phyloP scores from a whole-genome alignment of 2,113 vertebrate genomes.

The Oreochromis tanganicae region DNA sequence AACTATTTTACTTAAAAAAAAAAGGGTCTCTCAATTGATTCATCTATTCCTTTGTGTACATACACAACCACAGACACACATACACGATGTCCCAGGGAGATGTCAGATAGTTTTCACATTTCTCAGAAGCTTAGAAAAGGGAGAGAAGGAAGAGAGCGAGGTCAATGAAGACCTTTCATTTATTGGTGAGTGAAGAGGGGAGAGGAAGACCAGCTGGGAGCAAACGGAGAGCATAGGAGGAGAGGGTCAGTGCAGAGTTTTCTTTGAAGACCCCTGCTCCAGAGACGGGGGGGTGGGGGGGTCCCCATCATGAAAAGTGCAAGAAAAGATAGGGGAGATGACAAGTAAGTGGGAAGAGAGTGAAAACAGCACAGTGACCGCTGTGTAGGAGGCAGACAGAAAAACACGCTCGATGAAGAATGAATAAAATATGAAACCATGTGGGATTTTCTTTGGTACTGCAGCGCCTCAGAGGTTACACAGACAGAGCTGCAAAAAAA shows the following conservation, averaged over 20 bases:
- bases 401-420: not conserved
- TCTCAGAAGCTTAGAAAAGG: not conserved
- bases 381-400: not conserved
- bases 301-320: not conserved
- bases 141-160: not conserved
- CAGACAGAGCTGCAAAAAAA: not conserved
- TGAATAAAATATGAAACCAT: slow-evolving; percentile 28
- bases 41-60: not conserved
- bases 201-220: not conserved
- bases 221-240: not conserved
- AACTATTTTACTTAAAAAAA: not conserved
- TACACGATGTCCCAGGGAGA: not conserved
- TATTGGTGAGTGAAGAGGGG: not conserved
- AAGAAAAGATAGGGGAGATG: not conserved
- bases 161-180: not conserved
- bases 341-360: not conserved
- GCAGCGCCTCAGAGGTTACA: not conserved
- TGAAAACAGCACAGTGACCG: not conserved
- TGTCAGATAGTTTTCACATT: not conserved
- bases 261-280: not conserved
- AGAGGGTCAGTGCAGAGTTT: not conserved
- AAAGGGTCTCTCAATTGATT: not conserved
- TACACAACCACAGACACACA: not conserved
- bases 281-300: not conserved
- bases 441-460: not conserved